Base-by-base conservation (phyloP, 2,113 vertebrate genomes). In the Pithys albifrons region DNA sequence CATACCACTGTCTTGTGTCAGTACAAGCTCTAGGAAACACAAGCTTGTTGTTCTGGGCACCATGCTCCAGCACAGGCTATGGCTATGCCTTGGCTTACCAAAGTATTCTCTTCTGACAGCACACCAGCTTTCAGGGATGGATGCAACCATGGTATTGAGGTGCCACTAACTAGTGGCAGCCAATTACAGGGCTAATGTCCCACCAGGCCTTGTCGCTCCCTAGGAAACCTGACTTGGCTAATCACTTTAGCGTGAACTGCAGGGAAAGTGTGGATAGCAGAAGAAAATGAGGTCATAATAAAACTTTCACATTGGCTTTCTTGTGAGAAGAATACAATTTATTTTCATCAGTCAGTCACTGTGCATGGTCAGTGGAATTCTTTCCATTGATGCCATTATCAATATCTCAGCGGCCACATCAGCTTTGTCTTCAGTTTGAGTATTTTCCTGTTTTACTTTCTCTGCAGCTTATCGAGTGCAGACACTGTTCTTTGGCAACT, bases 371-470 rank as follows among this genome's bases (percentile, higher is more conserved):
- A 84, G n/a, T 43, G 84, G 73, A 87, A 67, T 48, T 80, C 69
- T 83, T 83, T 59, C 39, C 39, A 61, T 27, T 55, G 39, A 29
- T 57, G 39, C 43, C 24, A 7, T 74, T 89, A 88, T 71, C 92
- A 71, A 71, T 41, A 86, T 39, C 71, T 91, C 39, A 78, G 61
- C 76, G 84, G 64, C 66, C 69, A 89, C 45, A 89, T 77, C 72
- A 76, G 43, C 64, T 92, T 90, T 80, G 41, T 72, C 48, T 91
- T 88, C 78, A 67, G 70, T 88, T 74, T 77, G 41, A 87, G 64
- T 58, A 37, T 88, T 85, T 96, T 96, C 66, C 58, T 88, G 48
- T 28, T 92, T 81, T 67, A 88, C 61, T 91, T 93, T 84, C 76
- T 71, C 88, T 84, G 45, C 35, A 75, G 64, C 48, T 95, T 92